These are phyloP conservation scores for Heliconius nattereri DNA, from an alignment of 1,140 invertebrate genomes.

Conservation along the genomic window DNA sequence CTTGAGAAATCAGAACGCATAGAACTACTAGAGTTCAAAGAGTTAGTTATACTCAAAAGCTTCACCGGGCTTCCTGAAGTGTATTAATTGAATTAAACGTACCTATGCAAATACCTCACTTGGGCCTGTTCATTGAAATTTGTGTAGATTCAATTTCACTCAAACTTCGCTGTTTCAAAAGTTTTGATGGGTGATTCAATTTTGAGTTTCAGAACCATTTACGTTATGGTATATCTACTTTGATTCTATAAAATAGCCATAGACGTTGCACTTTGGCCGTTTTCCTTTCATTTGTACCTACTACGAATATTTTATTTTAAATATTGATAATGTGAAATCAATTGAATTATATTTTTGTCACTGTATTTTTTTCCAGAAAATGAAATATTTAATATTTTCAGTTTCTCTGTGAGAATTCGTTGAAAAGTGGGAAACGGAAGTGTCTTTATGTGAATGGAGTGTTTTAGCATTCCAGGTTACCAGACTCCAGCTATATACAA, in stretches of 20 bases:
- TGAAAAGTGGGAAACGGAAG: too few species aligned
- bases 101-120: not conserved
- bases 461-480: too few species aligned
- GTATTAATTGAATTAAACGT: constrained; percentile 20
- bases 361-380: too few species aligned
- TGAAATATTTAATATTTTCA: too few species aligned
- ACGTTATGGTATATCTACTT: not conserved
- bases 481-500: too few species aligned
- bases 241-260: not conserved
- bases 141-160: constrained; percentile 20
- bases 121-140: not conserved
- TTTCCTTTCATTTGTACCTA: too few species aligned
- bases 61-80: constrained; percentile 8
- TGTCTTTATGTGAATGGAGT: too few species aligned
- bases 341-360: too few species aligned
- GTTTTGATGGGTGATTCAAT: not conserved
- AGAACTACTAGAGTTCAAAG: not conserved
- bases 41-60: constrained; percentile 6
- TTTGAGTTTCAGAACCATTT: not conserved
- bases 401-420: too few species aligned
- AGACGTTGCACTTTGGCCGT: too few species aligned
- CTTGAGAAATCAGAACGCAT: not conserved
- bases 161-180: not conserved
- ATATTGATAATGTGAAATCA: too few species aligned
- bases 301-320: too few species aligned